Conservation (phyloP, 2,888 invertebrate genomes). For the Campopleginae sp. region DNA sequence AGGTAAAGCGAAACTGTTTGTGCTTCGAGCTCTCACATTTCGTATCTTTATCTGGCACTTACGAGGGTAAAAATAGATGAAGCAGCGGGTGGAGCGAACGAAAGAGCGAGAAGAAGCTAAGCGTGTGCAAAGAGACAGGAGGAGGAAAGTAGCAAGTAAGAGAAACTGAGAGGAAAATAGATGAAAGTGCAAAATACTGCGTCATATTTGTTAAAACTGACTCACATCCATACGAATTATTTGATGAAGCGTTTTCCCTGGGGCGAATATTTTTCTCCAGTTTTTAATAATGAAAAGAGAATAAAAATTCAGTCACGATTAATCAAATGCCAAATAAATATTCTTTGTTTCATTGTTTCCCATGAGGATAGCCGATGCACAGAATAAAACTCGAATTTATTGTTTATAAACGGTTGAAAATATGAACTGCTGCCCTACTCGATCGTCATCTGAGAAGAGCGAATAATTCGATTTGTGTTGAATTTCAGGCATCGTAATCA, state of each 20-base stretch:
- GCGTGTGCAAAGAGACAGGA: neutral
- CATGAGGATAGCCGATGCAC: neutral
- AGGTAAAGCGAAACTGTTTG: constrained; percentile 23
- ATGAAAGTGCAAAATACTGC: constrained; percentile 7
- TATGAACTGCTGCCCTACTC: neutral
- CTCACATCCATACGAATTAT: neutral
- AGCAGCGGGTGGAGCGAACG: neutral
- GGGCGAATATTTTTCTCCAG: neutral
- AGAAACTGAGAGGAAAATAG: neutral
- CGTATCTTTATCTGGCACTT: constrained; percentile 54
- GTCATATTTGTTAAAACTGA: neutral
- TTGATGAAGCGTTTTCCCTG: neutral
- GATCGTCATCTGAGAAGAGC: neutral
- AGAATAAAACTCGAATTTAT: neutral
- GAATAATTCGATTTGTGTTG: neutral
- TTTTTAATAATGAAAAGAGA: neutral
- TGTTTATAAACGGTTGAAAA: neutral
- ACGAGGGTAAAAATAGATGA: constrained; percentile 36
- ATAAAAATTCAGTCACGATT: neutral
- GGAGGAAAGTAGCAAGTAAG: neutral
- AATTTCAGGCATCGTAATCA: neutral
- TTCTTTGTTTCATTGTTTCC: neutral
- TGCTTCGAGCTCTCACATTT: constrained; percentile 33
- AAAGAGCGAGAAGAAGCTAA: neutral
- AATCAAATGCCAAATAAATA: neutral